Evolutionary conservation across 1,140 invertebrate genomes (phyloP), one percentile per base, ranked within the genome.

Genomic region (Anadara kagoshimensis): DNA sequence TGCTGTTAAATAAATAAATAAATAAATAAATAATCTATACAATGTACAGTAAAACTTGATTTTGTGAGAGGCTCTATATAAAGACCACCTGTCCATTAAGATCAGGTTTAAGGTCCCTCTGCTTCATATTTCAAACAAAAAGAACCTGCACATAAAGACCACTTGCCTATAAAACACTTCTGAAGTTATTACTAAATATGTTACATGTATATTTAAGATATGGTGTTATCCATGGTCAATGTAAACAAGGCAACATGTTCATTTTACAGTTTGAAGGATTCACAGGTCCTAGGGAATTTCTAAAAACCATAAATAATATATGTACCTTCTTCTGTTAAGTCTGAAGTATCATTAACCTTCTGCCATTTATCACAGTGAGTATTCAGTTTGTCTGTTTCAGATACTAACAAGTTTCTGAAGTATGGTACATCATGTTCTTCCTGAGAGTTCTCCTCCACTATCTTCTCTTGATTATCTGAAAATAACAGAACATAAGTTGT

Each of bases 311-410:
- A 0, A 22, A 63, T 44, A 53, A 26, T 51, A 22, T 53, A 66
- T 77, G 70, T 78, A 87, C 87, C 79, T 59, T 87, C 87, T 58
- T 88, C 87, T 63, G 61, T 54, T 14, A 87, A 57, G 24, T 59
- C 62, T 43, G 69, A 10, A 12, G 64, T 78, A 8, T 49, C 26
- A 11, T 73, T 75, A 51, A 81, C 70, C 4, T 64, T 29, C 29
- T 78, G 75, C 86, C 86, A 88, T 24, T 78, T 72, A 14, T 78
- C 61, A 73, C 81, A 76, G 18, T 80, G 58, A 8, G 45, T 36
- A 49, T 76, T 82, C 20, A 87, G 73, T 14, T 77, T 69, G 8
- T 78, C 61, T 0, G 77, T 84, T 66, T 87, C 82, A n/a, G 76
- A 58, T 18, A 36, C 49, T 54, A 86, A 24, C 20, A 84, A 65